Evolutionary conservation across 2,797 vertebrate species (phyloP), one percentile per base, ranked within the genome.

Genomic region (Ibycter americanus): DNA sequence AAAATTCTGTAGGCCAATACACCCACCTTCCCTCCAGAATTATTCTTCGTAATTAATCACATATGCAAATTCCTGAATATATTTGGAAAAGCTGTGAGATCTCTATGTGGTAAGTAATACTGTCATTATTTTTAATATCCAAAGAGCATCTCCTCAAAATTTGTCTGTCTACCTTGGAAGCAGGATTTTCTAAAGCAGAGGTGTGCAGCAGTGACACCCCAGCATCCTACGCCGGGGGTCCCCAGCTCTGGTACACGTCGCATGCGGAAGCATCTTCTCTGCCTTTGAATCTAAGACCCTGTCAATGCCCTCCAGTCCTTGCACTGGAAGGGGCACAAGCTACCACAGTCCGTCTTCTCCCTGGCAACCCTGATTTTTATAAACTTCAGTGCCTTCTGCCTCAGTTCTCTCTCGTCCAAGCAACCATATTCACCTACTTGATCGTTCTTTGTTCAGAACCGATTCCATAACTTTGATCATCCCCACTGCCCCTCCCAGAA

Each of bases 161-260:
- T 21, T 32, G 4, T 62, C 32, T 46, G 3, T 42, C 40, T 68
- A 34, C 7, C 17, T 26, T 0, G 1, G 47, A 65, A 85, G 11
- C 5, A 79, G 12, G 42, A 72, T 46, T 54, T 86, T 38, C 44
- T 49, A 9, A 77, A 81, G 20, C 72, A 20, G 34, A 66, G 11
- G 13, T 8, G 4, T 0, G 0, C 2, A 55, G 22, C 6, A 71
- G 29, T n/a, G 52, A 62, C 23, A 73, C 7, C 22, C 63, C 54
- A 70, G 15, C 18, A 81, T 16, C 47, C 15, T 11, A 9, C 18
- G 9, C 31, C 51, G 42, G 11, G 23, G 6, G 25, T 91, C 3
- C 21, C 17, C 17, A 61, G 27, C 20, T 67, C 49, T 0, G 0
- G 26, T 3, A 58, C 8, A 2, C 3, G 11, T 7, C 23, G 4